Evolutionary conservation across 2,888 invertebrate species (phyloP).

Genomic region (Thymelicus lineola): DNA sequence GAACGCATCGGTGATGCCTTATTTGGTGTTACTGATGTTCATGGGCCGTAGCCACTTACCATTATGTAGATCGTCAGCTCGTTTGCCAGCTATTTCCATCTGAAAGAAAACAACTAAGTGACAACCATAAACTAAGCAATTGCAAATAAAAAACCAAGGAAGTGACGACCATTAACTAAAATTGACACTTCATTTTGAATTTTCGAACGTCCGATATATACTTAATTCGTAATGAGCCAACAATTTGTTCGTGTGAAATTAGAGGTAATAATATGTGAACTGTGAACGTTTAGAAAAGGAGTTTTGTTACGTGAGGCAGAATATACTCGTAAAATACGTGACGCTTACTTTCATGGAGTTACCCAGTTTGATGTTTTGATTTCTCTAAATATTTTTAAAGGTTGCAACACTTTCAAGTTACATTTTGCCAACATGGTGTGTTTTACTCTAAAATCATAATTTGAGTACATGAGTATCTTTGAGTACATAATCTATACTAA

Average conservation of each 20-base stretch:
- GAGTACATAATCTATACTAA: no score
- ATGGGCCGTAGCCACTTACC: no score
- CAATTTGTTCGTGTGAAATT: constrained; percentile 36
- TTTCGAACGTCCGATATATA: constrained; percentile 33
- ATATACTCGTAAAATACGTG: constrained; percentile 6
- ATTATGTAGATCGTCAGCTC: no score
- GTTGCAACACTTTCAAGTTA: no score
- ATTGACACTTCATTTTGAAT: constrained; percentile 43
- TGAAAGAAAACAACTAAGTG: no score
- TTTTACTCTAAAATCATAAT: no score
- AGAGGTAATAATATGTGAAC: constrained; percentile 10
- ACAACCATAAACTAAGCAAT: background rate
- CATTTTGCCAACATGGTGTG: no score
- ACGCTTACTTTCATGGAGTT: background rate
- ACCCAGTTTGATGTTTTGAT: background rate
- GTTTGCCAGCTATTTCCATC: no score
- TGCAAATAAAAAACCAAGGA: constrained; percentile 36
- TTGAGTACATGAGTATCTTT: no score
- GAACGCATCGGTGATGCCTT: no score
- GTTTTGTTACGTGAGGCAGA: constrained; percentile 18
- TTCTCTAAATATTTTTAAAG: no score
- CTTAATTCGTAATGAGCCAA: constrained; percentile 36
- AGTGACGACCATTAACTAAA: constrained; percentile 44
- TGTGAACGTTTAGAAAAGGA: constrained; percentile 17
- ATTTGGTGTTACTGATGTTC: no score